phyloP scores from a whole-genome alignment of 2,113 vertebrate species.

The Polypterus senegalus region DNA sequence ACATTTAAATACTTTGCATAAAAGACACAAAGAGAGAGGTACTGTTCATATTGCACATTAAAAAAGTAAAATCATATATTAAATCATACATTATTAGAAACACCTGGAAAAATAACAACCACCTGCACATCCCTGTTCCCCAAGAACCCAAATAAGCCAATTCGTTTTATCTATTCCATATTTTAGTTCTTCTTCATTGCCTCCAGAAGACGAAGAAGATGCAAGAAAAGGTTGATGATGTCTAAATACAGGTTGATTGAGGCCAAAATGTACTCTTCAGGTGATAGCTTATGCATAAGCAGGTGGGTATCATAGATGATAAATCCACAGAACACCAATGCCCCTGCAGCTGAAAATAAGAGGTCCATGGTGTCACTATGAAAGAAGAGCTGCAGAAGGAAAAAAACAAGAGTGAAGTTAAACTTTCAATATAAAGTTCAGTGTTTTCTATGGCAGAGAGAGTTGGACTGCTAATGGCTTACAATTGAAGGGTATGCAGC shows the following conservation, averaged over 20 bases:
- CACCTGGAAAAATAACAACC: no score
- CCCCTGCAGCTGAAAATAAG: constrained; percentile 59
- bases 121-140: no score
- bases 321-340: constrained; percentile 90
- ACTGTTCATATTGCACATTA: no score
- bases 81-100: no score
- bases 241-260: constrained; percentile 90
- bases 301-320: constrained; percentile 85
- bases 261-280: constrained; percentile 86
- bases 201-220: constrained; percentile 71
- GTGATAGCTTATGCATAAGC: constrained; percentile 86
- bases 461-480: no score
- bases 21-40: no score
- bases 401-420: constrained; percentile 1
- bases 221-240: constrained; percentile 84
- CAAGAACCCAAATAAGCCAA: no score
- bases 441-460: no score
- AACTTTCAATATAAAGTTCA: no score
- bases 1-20: no score
- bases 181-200: constrained; percentile 78
- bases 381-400: constrained; percentile 66
- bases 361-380: constrained; percentile 65
- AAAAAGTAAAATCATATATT: no score
- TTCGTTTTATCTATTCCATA: not conserved
- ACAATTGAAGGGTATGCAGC: no score